Conservation (phyloP, 2,797 vertebrate species). For the Antennarius maculatus region DNA sequence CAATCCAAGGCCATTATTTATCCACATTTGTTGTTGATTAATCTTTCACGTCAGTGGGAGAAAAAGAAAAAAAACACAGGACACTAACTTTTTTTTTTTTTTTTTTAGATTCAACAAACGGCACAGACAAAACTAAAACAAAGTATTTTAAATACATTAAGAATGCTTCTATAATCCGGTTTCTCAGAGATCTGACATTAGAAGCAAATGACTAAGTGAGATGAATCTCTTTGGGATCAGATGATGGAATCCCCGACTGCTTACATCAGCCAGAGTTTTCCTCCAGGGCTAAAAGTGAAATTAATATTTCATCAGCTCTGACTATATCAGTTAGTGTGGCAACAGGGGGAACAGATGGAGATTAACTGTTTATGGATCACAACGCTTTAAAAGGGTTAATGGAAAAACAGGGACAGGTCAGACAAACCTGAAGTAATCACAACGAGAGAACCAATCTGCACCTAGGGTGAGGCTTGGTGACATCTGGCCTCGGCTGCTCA, state of each 20-base stretch:
- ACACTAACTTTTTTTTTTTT: slow-evolving; percentile 5
- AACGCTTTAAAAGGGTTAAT: slow-evolving; percentile 30
- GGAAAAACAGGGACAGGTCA: slow-evolving; percentile 24
- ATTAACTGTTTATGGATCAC: slow-evolving; percentile 16
- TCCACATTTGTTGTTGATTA: slow-evolving; percentile 29
- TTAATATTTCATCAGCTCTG: slow-evolving; percentile 15
- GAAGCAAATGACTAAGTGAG: slow-evolving; percentile 24
- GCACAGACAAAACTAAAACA: not conserved
- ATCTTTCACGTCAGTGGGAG: slow-evolving; percentile 27
- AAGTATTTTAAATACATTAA: slow-evolving; percentile 41
- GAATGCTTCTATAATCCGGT: slow-evolving; percentile 4
- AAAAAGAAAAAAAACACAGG: slow-evolving; percentile 19
- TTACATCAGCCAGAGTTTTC: not conserved
- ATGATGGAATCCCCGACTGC: not conserved
- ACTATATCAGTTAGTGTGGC: slow-evolving; percentile 13
- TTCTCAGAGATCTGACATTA: slow-evolving; percentile 18
- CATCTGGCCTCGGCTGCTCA: slow-evolving; percentile 19
- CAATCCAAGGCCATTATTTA: slow-evolving; percentile 41
- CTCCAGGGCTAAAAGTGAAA: slow-evolving; percentile 41
- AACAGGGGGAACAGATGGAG: slow-evolving; percentile 10
- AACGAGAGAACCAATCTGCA: slow-evolving; percentile 28
- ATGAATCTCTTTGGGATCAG: slow-evolving; percentile 19
- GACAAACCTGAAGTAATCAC: slow-evolving; percentile 24
- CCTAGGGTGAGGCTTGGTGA: slow-evolving; percentile 11
- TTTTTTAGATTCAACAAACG: slow-evolving; percentile 32